Evolutionary conservation across 92 coral and sea anemone genomes (phyloP).

Genomic region (Porites rus): DNA sequence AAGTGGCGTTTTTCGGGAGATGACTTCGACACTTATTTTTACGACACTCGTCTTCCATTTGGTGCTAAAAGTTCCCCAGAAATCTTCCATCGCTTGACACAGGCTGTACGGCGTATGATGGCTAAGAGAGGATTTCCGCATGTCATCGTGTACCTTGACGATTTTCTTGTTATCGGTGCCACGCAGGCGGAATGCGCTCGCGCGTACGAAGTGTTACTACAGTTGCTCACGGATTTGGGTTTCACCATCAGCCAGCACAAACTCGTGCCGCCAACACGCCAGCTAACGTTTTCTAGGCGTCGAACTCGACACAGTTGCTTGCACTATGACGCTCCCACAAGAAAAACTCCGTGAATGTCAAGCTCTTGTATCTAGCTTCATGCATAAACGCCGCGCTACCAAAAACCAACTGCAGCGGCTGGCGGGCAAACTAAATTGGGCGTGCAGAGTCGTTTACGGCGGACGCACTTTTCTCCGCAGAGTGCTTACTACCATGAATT

Average conservation of each 20-base stretch:
- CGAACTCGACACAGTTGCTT: constrained; percentile 2
- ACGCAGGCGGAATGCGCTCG: not conserved
- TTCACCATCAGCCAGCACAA: not conserved
- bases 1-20: constrained; percentile 49
- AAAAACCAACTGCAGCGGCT: constrained; percentile 17
- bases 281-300: not conserved
- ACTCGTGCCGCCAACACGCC: not conserved
- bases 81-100: constrained; percentile 46
- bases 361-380: not conserved
- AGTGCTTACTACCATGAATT: constrained; percentile 15
- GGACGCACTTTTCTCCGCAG: constrained; percentile 18
- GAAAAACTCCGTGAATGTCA: constrained; percentile 21
- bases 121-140: constrained; percentile 9
- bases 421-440: constrained; percentile 32
- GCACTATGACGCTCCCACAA: constrained; percentile 44
- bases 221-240: not conserved
- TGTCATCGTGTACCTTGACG: constrained; percentile 40
- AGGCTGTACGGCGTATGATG: constrained; percentile 52
- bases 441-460: constrained; percentile 38
- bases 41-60: constrained; percentile 44
- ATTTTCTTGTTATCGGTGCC: constrained; percentile 41
- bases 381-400: not conserved
- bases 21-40: constrained; percentile 18
- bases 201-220: not conserved
- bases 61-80: constrained; percentile 49